Conservation (phyloP, 1,140 invertebrate species). For the Thaumetopoea pityocampa region DNA sequence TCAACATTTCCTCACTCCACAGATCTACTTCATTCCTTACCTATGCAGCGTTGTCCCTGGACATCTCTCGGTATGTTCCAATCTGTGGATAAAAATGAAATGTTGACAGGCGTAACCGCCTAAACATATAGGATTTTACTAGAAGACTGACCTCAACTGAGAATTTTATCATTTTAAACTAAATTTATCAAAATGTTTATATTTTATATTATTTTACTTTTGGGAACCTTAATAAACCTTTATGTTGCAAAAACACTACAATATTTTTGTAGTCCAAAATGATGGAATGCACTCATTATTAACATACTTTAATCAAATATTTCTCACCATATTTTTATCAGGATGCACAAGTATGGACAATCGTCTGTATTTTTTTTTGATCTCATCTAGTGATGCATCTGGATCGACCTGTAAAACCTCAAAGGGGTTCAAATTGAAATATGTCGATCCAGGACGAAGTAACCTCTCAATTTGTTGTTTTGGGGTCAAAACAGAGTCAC, state of each 20-base stretch:
- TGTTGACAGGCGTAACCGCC: conserved; percentile 70
- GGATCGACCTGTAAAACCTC: conserved; percentile 97
- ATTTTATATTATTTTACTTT: too few species aligned
- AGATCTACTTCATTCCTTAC: conserved; percentile 42
- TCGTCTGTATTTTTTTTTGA: conserved; percentile 97
- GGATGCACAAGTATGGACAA: conserved; percentile 99
- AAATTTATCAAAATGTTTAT: background rate
- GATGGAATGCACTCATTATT: background rate
- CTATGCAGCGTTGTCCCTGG: conserved; percentile 38
- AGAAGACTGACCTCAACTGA: conserved; percentile 1
- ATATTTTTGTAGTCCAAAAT: too few species aligned
- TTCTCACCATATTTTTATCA: conserved; percentile 89
- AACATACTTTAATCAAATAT: background rate
- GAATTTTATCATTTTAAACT: background rate
- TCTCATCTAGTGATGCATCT: conserved; percentile 90
- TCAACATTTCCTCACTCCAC: background rate
- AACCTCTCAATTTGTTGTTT: conserved; percentile 97
- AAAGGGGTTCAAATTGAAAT: conserved; percentile 97
- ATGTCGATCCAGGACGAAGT: conserved; percentile 94
- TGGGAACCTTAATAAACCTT: too few species aligned
- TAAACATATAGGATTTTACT: conserved; percentile 29
- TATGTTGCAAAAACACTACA: too few species aligned
- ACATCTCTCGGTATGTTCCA: conserved; percentile 38
- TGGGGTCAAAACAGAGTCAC: conserved; percentile 92
- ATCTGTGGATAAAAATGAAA: conserved; percentile 74